Base-by-base conservation (phyloP, 2,888 invertebrate genomes). In the Drosophila antonietae region DNA sequence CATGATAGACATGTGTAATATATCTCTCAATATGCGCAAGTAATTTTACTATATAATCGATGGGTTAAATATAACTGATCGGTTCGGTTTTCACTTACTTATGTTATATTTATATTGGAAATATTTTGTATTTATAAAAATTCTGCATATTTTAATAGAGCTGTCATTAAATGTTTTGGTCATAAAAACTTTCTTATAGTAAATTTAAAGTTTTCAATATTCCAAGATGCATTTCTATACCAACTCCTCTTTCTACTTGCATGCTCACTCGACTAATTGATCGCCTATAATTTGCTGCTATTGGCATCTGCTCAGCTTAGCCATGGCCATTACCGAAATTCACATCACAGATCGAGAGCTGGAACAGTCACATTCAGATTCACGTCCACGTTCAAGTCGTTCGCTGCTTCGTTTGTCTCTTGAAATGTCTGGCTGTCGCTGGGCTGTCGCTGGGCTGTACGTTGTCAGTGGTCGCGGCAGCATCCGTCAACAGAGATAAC, bases 401-500 rank as follows among this genome's bases (percentile, higher is more conserved):
- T 53, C 9, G 37, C 37, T 23, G 23, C 58, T 61, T 47, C 23
- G 60, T 69, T 69, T 70, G 68, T 74, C 78, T 82, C 79, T 75
- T 53, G 70, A 77, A 85, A 85, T 81, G 80, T 85, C 76, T 81
- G 74, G 78, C 68, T 90, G 86, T 82, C 89, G 83, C 74, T 83
- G 78, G 74, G 76, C 80, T 78, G 89, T 85, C 89, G 83, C 74
- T 83, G 78, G 74, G 76, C 80, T 78, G 89, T 85, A 81, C 83
- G 88, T 85, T 90, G 90, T 87, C 81, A 89, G 85, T 68, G 89
- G 90, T 82, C 85, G 90, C 90, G 88, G 90, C 89, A 90, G 90
- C 90, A 90, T 91, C 90, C 90, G 88, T 90, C 91, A 90, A 80
- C 80, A 78, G 78, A 90, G 91, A 90, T 91, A 92, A 91, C 91